Percentiles rank a stretch among this genome's conserved stretches.
Evolutionary conservation across 2,113 vertebrate genomes (phyloP).

Genomic region (Petromus typicus): DNA sequence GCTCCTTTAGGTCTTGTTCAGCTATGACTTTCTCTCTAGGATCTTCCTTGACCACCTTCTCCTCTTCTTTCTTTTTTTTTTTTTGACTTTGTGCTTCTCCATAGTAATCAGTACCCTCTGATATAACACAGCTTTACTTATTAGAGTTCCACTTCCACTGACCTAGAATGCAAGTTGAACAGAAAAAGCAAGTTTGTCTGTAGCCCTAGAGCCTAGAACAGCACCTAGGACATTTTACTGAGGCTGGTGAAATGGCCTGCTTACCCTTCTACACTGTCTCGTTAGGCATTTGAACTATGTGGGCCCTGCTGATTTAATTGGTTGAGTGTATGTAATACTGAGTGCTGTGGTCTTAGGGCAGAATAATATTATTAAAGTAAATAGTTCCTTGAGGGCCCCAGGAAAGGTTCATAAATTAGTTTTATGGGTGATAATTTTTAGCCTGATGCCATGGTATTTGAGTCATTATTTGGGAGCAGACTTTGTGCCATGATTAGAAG

Average conservation of each 20-base stretch:
- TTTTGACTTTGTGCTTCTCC: background rate
- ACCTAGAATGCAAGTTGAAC: background rate
- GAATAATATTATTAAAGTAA: background rate
- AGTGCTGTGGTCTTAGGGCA: background rate
- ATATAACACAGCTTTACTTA: background rate
- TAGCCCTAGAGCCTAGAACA: background rate
- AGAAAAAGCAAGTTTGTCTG: background rate
- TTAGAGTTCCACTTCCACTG: background rate
- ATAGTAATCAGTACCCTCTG: background rate
- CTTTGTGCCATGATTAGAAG: slow-evolving; percentile 47
- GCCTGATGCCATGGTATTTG: background rate
- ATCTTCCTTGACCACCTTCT: background rate
- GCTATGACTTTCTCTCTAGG: background rate
- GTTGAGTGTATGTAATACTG: background rate
- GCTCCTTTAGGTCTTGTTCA: background rate
- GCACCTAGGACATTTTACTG: background rate
- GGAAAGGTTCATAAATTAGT: background rate
- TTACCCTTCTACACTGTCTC: background rate
- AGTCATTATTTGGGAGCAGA: background rate
- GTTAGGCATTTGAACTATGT: background rate
- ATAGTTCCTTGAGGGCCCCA: background rate
- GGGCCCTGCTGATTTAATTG: background rate
- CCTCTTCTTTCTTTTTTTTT: background rate
- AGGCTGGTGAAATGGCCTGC: background rate
- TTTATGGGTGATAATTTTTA: slow-evolving; percentile 10